Evolutionary conservation across 2,797 vertebrate species (phyloP).

Genomic region (Gallinago nigripennis): DNA sequence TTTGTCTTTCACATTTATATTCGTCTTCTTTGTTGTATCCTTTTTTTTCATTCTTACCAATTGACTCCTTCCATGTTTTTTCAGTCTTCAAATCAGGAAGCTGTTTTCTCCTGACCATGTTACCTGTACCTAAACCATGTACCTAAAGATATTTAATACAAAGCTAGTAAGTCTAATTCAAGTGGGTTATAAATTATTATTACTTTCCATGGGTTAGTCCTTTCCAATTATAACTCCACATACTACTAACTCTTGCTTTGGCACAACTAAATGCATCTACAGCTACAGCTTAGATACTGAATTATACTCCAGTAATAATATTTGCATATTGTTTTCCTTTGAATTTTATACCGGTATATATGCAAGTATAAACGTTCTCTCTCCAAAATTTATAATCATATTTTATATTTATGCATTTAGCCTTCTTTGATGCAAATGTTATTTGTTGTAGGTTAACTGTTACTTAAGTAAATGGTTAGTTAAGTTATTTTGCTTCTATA

Average conservation of each 20-base stretch:
- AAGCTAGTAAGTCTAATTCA: background rate
- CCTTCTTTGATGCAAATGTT: background rate
- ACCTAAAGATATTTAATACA: background rate
- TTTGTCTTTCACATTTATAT: background rate
- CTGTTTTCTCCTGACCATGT: rapidly evolving
- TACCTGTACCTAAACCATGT: background rate
- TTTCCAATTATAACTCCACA: background rate
- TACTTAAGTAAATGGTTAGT: background rate
- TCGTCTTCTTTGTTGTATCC: background rate
- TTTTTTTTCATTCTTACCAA: background rate
- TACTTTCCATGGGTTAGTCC: background rate
- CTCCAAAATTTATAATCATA: background rate
- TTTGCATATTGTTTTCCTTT: background rate
- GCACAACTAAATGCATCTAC: background rate
- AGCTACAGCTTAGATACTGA: background rate
- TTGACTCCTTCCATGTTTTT: background rate
- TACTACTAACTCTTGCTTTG: background rate
- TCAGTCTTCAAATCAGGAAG: background rate
- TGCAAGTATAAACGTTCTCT: background rate
- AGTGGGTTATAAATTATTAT: background rate
- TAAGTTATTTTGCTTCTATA: background rate
- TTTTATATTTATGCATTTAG: background rate
- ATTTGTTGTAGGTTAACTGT: background rate
- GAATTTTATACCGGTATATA: background rate
- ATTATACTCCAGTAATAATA: background rate